A percentile compares a stretch with the other conserved stretches of the same genome.
These are phyloP conservation scores for Acrossocheilus fasciatus DNA, from an alignment of 2,797 vertebrate species.

Conservation along the genomic window DNA sequence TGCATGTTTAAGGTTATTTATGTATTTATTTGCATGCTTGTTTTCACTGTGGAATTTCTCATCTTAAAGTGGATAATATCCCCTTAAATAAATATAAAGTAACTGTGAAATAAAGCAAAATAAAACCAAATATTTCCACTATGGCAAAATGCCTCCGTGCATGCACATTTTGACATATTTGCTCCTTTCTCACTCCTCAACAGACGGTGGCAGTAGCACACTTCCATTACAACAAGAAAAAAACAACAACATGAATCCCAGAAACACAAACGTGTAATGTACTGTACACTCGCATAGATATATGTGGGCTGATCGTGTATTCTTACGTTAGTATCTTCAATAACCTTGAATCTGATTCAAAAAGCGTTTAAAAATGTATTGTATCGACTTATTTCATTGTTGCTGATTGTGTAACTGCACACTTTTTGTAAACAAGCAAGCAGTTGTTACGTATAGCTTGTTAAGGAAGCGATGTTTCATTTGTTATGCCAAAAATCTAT, in stretches of 20 bases:
- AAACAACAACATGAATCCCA: neutral
- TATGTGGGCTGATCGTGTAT: neutral
- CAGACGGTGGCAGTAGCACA: conserved; percentile 64
- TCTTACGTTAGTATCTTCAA: neutral
- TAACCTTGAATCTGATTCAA: neutral
- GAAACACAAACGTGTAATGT: neutral
- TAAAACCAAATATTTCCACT: neutral
- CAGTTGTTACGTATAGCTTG: neutral
- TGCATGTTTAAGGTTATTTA: neutral
- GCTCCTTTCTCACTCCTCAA: conserved; percentile 49
- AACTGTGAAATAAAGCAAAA: too few relatives aligned
- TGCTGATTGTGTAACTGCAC: neutral
- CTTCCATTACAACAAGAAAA: conserved; percentile 15
- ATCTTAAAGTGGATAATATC: neutral
- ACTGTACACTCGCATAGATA: neutral
- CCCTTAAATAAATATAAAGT: neutral
- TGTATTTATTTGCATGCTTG: neutral
- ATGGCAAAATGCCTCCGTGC: neutral
- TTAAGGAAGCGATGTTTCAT: conserved; percentile 17
- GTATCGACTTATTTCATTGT: neutral
- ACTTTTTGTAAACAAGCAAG: neutral
- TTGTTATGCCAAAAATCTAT: neutral
- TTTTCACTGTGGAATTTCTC: neutral
- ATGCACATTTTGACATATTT: neutral
- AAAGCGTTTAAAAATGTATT: neutral